Percentiles rank a stretch among this genome's conserved stretches.
Evolutionary conservation across 2,888 invertebrate species (phyloP).

Genomic region (Drosophila paramelanica): DNA sequence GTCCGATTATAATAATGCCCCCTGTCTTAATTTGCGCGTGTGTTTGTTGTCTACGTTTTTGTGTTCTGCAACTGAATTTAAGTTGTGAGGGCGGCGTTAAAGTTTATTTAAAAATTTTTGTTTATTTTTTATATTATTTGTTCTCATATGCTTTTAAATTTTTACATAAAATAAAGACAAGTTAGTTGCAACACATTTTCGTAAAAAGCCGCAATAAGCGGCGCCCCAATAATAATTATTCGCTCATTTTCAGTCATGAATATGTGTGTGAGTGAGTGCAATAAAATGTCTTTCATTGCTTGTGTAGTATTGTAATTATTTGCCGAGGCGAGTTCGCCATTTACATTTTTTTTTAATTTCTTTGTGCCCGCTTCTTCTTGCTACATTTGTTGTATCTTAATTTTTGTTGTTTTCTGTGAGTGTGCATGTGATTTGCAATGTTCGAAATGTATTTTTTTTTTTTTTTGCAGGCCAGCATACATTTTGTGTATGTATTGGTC

Average conservation of each 20-base stretch:
- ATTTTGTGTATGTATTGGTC: constrained; percentile 77
- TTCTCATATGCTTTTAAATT: constrained; percentile 22
- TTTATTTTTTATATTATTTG: constrained; percentile 15
- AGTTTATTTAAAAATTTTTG: constrained; percentile 35
- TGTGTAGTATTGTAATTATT: constrained; percentile 56
- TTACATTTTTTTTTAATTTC: constrained; percentile 63
- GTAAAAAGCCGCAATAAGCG: neutral
- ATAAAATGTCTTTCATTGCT: constrained; percentile 57
- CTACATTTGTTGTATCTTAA: constrained; percentile 36
- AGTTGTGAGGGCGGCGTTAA: constrained; percentile 34
- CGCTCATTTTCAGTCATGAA: constrained; percentile 33
- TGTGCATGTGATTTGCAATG: constrained; percentile 55
- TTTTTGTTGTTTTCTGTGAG: constrained; percentile 39
- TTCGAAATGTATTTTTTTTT: constrained; percentile 29
- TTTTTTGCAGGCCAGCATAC: constrained; percentile 63
- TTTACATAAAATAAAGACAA: constrained; percentile 37
- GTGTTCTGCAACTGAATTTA: constrained; percentile 42
- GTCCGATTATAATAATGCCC: constrained; percentile 73
- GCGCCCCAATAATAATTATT: constrained; percentile 35
- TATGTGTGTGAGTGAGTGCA: constrained; percentile 25
- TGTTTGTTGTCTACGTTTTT: constrained; percentile 36
- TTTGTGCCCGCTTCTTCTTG: constrained; percentile 54
- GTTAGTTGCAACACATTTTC: constrained; percentile 6
- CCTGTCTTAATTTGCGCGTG: constrained; percentile 34
- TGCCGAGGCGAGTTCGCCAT: constrained; percentile 67